These are phyloP conservation scores for Artemia sinica DNA, from an alignment of 2,888 invertebrate genomes.

Conservation along the genomic window DNA sequence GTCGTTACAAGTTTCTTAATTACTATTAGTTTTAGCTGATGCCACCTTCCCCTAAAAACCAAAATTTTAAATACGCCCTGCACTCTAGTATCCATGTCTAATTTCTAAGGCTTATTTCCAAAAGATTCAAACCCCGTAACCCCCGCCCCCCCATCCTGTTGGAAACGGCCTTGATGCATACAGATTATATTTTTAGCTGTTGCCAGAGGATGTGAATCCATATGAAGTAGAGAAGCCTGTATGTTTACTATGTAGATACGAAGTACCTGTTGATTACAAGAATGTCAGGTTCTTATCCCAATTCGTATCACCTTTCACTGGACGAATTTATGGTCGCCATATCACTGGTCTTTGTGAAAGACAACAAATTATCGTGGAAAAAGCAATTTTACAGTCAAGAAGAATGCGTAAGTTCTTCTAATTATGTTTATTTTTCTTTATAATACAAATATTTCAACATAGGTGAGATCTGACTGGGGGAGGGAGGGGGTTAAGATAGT, in stretches of 20 bases:
- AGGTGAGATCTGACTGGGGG: too few species aligned
- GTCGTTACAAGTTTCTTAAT: too few species aligned
- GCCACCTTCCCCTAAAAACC: too few species aligned
- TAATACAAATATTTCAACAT: too few species aligned
- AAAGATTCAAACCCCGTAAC: too few species aligned
- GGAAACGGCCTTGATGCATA: too few species aligned
- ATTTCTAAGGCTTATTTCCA: too few species aligned
- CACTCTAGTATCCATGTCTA: too few species aligned
- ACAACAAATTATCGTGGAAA: slow-evolving; percentile 56
- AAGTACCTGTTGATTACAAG: slow-evolving; percentile 71
- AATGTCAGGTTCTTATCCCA: slow-evolving; percentile 79
- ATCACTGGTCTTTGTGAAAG: slow-evolving; percentile 71
- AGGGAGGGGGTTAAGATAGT: too few species aligned
- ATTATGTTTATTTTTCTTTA: slow-evolving; percentile 17
- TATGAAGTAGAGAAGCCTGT: slow-evolving; percentile 49
- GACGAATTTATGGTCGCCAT: slow-evolving; percentile 72
- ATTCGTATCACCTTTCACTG: slow-evolving; percentile 88
- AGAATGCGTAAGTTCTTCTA: slow-evolving; percentile 39
- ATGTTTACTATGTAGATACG: slow-evolving; percentile 66
- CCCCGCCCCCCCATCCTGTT: too few species aligned
- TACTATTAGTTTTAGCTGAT: too few species aligned
- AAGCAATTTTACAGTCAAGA: slow-evolving; percentile 56
- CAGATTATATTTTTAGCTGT: slow-evolving; percentile 23
- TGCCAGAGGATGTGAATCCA: slow-evolving; percentile 48
- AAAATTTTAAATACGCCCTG: too few species aligned